These are phyloP conservation scores for Puffinus mauretanicus DNA, from an alignment of 2,113 vertebrate genomes.

Conservation along the genomic window DNA sequence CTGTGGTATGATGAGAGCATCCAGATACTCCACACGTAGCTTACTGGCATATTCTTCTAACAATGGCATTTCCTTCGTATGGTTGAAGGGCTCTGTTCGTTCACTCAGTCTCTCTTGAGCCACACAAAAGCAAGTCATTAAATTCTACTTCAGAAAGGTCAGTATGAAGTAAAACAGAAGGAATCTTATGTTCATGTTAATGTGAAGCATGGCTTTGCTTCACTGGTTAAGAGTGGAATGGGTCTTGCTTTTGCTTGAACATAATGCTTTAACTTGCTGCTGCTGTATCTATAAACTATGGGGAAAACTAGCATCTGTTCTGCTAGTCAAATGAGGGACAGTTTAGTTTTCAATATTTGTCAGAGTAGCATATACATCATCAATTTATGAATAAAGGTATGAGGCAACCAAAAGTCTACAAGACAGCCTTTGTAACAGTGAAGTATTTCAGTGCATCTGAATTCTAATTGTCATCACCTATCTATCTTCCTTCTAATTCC, in stretches of 20 bases:
- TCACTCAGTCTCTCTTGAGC: background rate
- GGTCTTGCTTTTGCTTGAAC: background rate
- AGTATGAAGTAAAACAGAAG: background rate
- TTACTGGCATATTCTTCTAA: background rate
- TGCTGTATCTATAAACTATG: background rate
- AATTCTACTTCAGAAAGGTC: background rate
- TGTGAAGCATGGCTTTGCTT: background rate
- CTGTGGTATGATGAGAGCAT: background rate
- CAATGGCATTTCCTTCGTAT: background rate
- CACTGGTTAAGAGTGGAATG: background rate
- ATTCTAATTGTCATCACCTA: background rate
- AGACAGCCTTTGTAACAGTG: background rate
- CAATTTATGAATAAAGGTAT: background rate
- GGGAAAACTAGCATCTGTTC: background rate
- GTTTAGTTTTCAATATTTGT: background rate
- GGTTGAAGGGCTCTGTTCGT: background rate
- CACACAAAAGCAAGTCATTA: background rate
- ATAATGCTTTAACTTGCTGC: background rate
- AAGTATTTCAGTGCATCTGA: background rate
- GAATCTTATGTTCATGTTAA: background rate
- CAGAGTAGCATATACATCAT: background rate
- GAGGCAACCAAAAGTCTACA: background rate
- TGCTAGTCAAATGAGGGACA: background rate
- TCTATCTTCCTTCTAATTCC: background rate
- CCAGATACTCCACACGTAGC: background rate